Evolutionary conservation across 92 coral and sea anemone genomes (phyloP).

Genomic region (Epizoanthus scotinus): DNA sequence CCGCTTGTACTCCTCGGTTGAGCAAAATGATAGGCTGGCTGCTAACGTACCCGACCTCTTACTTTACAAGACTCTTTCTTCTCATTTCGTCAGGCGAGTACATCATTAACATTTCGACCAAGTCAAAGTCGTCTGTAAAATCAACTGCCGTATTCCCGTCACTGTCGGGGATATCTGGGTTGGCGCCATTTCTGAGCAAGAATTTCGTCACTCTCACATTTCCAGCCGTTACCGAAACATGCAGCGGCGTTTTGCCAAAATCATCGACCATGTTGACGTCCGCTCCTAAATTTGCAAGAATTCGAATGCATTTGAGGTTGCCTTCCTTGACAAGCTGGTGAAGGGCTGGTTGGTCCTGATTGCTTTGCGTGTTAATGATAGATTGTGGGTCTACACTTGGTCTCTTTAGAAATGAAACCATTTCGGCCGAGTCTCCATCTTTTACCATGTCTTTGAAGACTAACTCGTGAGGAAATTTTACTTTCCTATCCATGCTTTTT

Average conservation of each 20-base stretch:
- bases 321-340: slow-evolving; percentile 94
- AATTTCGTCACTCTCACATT: slow-evolving; percentile 77
- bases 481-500: slow-evolving; percentile 68
- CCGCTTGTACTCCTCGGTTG: no score
- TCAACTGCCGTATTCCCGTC: slow-evolving; percentile 87
- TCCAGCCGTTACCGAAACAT: slow-evolving; percentile 71
- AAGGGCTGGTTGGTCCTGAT: slow-evolving; percentile 77
- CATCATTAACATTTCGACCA: slow-evolving; percentile 82
- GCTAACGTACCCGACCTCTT: not conserved
- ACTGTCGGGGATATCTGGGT: slow-evolving; percentile 79
- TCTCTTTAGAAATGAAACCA: slow-evolving; percentile 86
- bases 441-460: slow-evolving; percentile 96
- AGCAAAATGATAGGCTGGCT: no score
- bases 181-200: slow-evolving; percentile 84
- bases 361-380: slow-evolving; percentile 72
- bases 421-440: slow-evolving; percentile 96
- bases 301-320: slow-evolving; percentile 94
- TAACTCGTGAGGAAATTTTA: slow-evolving; percentile 92
- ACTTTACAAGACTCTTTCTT: slow-evolving; percentile 34
- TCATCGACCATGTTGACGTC: slow-evolving; percentile 94
- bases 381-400: slow-evolving; percentile 94
- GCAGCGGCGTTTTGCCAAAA: slow-evolving; percentile 85
- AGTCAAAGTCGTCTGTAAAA: slow-evolving; percentile 92
- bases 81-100: slow-evolving; percentile 74
- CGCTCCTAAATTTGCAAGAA: slow-evolving; percentile 88